phyloP scores from a whole-genome alignment of 2,888 invertebrate species.

The Lochmaea crataegi region DNA sequence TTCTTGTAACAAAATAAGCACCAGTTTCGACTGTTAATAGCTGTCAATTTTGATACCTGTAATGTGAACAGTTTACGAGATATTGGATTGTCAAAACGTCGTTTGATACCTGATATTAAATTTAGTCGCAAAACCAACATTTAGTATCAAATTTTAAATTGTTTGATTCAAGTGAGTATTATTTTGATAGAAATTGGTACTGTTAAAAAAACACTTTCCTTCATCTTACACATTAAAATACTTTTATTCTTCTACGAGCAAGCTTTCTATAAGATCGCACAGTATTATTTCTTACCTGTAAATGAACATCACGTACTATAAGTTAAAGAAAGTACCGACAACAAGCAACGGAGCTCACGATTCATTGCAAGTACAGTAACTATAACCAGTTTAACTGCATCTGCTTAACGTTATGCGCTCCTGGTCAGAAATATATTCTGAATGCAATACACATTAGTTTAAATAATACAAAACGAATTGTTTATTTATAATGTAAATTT shows the following conservation, averaged over 20 bases:
- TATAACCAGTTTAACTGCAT: slow-evolving; percentile 40
- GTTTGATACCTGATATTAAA: too few relatives aligned
- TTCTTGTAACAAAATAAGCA: too few relatives aligned
- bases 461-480: slow-evolving; percentile 64
- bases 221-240: too few relatives aligned
- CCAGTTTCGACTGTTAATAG: too few relatives aligned
- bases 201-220: too few relatives aligned
- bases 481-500: slow-evolving; percentile 58
- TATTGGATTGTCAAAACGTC: too few relatives aligned
- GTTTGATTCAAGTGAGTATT: too few relatives aligned
- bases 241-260: background rate
- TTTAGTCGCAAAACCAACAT: too few relatives aligned
- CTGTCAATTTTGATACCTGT: too few relatives aligned
- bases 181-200: too few relatives aligned
- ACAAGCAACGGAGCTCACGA: background rate
- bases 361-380: slow-evolving; percentile 29
- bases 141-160: too few relatives aligned
- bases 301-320: slow-evolving; percentile 8
- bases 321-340: slow-evolving; percentile 20
- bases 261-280: background rate
- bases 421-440: slow-evolving; percentile 64
- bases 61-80: too few relatives aligned
- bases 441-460: slow-evolving; percentile 66
- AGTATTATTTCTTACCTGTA: background rate
- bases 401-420: slow-evolving; percentile 55